A percentile compares a stretch with the other conserved stretches of the same genome.
These are phyloP conservation scores for Atta texana DNA, from an alignment of 1,140 invertebrate species.

Conservation along the genomic window DNA sequence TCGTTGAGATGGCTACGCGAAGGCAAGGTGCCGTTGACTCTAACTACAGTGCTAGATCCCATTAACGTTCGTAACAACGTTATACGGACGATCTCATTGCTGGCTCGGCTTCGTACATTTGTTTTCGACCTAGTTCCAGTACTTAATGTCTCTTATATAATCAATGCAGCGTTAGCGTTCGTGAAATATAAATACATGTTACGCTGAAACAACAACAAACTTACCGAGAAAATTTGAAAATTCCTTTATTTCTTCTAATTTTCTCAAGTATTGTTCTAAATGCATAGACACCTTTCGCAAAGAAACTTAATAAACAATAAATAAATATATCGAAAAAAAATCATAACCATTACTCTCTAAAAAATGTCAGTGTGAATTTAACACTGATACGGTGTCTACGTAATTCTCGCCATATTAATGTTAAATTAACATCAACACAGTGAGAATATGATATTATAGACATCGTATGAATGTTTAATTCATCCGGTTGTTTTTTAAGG, in stretches of 20 bases:
- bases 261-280: neutral
- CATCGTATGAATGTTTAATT: no score
- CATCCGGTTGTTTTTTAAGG: no score
- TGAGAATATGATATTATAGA: no score
- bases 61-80: slow-evolving; percentile 73
- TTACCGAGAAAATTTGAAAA: slow-evolving; percentile 4
- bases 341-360: neutral
- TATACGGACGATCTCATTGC: slow-evolving; percentile 68
- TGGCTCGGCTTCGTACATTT: slow-evolving; percentile 57
- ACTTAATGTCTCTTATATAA: slow-evolving; percentile 67
- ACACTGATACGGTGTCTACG: no score
- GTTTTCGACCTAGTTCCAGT: slow-evolving; percentile 73
- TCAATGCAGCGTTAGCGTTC: slow-evolving; percentile 54
- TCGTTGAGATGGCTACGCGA: slow-evolving; percentile 55
- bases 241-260: neutral
- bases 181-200: neutral
- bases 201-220: neutral
- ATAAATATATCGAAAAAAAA: neutral
- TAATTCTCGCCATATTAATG: no score
- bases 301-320: neutral
- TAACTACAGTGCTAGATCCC: slow-evolving; percentile 69
- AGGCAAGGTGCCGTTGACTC: slow-evolving; percentile 55
- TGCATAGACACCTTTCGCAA: neutral
- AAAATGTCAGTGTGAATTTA: no score
- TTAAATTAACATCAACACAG: no score